A percentile compares a stretch with the other conserved stretches of the same genome.
Conservation (phyloP, 2,797 vertebrate genomes). For the Emys orbicularis region DNA sequence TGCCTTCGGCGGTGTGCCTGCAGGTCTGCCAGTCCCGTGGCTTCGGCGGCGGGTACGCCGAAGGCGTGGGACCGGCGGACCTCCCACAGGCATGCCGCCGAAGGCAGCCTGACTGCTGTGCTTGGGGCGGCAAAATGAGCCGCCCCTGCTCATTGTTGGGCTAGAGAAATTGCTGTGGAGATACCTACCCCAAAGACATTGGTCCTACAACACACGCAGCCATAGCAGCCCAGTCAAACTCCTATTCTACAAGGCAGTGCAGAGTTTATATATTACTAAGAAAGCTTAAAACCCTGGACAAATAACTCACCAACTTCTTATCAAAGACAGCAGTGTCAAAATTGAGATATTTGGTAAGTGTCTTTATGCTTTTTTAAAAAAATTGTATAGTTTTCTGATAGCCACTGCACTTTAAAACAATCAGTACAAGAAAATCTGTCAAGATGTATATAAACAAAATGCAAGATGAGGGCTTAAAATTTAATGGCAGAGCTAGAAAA, state of each 20-base stretch:
- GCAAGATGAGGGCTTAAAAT: slow-evolving; percentile 30
- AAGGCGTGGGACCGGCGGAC: no score
- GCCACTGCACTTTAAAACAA: neutral
- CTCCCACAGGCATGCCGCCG: no score
- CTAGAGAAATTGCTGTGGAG: neutral
- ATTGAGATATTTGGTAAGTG: neutral
- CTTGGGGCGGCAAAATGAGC: no score
- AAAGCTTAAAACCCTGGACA: neutral
- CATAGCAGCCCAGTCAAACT: neutral
- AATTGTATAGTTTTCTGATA: neutral
- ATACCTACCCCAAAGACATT: neutral
- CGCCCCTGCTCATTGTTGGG: neutral
- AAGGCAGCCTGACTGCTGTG: no score
- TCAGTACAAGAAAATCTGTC: neutral
- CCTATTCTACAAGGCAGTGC: neutral
- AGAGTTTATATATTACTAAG: neutral
- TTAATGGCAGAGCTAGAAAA: slow-evolving; percentile 19
- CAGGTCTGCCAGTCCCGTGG: no score
- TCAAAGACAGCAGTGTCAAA: neutral
- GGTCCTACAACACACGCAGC: neutral
- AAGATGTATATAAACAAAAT: neutral
- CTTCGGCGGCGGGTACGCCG: no score
- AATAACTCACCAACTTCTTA: neutral
- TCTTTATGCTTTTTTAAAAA: neutral
- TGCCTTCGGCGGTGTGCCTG: no score